Base-by-base conservation (phyloP, 2,113 vertebrate genomes). In the Emydocephalus ijimae region DNA sequence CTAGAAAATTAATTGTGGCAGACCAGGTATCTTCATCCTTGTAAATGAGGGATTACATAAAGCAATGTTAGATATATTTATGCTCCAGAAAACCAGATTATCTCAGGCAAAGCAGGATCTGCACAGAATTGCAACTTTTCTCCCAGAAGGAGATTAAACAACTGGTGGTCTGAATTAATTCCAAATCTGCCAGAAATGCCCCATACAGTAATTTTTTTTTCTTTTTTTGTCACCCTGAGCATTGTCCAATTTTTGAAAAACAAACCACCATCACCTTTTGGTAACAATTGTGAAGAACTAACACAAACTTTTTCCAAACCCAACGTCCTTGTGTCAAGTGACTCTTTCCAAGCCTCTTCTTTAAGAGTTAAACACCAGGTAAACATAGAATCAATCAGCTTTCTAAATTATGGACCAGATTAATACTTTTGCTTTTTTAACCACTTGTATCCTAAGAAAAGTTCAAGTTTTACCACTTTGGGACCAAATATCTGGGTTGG, bases 341-440 rank as follows among this genome's bases (percentile, higher is more conserved):
- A 29, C 8, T 39, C 20, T 23, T n/a, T 43, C 18, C 11, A 26
- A 50, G 24, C 21, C 34, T 29, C 39, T 85, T n/a, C 5, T 87
- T 92, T 5, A 1, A 59, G 56, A 15, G 23, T 55, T 57, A 21
- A 3, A 9, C 6, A 24, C 3, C 52, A 56, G 88, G n/a, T 5
- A 26, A 89, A 91, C 23, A 57, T 50, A 5, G 0, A 59, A 56
- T 74, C 93, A 95, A 95, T 89, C 95, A 92, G 85, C 55, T 8
- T 87, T 50, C 26, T 15, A 92, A 91, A 48, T 56, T 5, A 88
- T 50, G 90, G 0, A 39, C 6, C 11, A 1, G 45, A 11, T 43
- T 85, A 45, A 54, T 39, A 59, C 0, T 9, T 50, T 81, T 43
- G 26, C 6, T n/a, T 88, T 34, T 85, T 54, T 43, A 89, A 26